Conservation (phyloP, 1,140 invertebrate genomes). For the Drosophila quadrilineata region DNA sequence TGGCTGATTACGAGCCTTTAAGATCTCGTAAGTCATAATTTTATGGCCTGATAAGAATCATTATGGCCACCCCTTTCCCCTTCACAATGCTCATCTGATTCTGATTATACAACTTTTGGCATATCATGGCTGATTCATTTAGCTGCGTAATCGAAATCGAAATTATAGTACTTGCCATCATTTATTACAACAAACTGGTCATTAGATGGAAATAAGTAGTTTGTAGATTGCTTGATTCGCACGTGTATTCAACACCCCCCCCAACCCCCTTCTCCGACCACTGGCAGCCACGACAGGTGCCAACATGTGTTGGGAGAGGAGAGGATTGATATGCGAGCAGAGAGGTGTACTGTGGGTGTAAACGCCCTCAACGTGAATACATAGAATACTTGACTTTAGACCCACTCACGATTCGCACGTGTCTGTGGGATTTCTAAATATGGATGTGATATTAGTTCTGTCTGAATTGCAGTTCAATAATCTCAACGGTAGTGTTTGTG, state of each 20-base stretch:
- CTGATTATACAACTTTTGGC: neutral
- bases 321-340: no score
- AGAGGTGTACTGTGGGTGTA: neutral
- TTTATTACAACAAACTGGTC: conserved; percentile 56
- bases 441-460: no score
- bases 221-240: conserved; percentile 38
- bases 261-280: neutral
- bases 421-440: no score
- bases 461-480: conserved; percentile 53
- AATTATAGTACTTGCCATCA: conserved; percentile 34
- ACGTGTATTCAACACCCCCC: conserved; percentile 45
- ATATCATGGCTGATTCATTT: conserved; percentile 10
- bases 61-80: neutral
- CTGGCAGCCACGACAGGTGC: conserved; percentile 34
- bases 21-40: conserved; percentile 7
- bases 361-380: conserved; percentile 7
- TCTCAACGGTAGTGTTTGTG: conserved; percentile 60
- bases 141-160: conserved; percentile 14
- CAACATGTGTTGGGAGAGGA: no score
- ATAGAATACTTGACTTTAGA: no score
- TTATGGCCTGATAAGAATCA: conserved; percentile 10
- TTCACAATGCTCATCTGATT: neutral
- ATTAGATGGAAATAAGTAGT: conserved; percentile 31
- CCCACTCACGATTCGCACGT: no score
- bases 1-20: conserved; percentile 37